These are phyloP conservation scores for Thelaira solivaga DNA, from an alignment of 2,888 invertebrate species.

Conservation along the genomic window DNA sequence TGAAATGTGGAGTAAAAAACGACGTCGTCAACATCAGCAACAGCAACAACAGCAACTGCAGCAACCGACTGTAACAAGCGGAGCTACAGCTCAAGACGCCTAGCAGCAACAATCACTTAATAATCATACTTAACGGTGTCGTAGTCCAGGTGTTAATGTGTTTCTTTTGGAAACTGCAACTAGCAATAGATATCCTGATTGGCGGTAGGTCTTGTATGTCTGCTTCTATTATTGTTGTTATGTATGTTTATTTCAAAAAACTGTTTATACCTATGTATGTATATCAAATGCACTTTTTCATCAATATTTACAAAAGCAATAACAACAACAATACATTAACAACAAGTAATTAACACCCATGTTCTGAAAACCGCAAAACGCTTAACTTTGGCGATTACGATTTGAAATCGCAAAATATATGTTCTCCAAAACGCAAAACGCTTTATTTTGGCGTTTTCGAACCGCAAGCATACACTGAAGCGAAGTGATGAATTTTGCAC, in stretches of 20 bases:
- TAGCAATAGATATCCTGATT: conserved; percentile 38
- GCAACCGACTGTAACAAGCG: conserved; percentile 63
- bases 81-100: conserved; percentile 53
- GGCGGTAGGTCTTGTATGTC: conserved; percentile 42
- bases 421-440: no score
- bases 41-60: conserved; percentile 63
- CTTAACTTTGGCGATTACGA: no score
- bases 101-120: conserved; percentile 31
- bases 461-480: no score
- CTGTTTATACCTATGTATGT: conserved; percentile 7
- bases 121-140: conserved; percentile 29
- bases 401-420: no score
- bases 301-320: no score
- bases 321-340: no score
- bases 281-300: conserved; percentile 14
- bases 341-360: no score
- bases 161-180: conserved; percentile 17
- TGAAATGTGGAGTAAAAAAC: conserved; percentile 98
- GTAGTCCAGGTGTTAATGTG: conserved; percentile 37
- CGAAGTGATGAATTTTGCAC: no score
- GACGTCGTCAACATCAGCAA: conserved; percentile 89
- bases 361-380: no score
- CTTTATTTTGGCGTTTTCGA: no score
- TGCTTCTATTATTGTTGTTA: conserved; percentile 29
- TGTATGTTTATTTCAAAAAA: conserved; percentile 1